A percentile compares a stretch with the other conserved stretches of the same genome.
These are phyloP conservation scores for Brenthis ino DNA, from an alignment of 2,888 invertebrate genomes.

Conservation along the genomic window DNA sequence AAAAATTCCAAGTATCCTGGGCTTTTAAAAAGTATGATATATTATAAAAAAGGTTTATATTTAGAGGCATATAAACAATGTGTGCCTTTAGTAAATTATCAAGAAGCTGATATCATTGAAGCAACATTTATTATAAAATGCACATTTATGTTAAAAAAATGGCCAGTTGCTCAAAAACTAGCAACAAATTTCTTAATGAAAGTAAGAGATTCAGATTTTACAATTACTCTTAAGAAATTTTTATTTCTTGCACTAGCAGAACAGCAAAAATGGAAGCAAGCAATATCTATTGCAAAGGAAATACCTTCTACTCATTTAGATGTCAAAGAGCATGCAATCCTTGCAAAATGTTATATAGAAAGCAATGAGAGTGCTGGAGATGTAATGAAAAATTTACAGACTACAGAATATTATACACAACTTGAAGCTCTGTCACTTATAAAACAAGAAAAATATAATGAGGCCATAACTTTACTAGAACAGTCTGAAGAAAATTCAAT, in stretches of 20 bases:
- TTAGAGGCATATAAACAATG: slow-evolving; percentile 79
- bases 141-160: slow-evolving; percentile 68
- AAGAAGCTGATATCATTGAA: slow-evolving; percentile 64
- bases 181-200: slow-evolving; percentile 66
- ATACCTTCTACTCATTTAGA: slow-evolving; percentile 54
- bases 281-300: slow-evolving; percentile 61
- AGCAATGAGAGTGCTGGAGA: slow-evolving; percentile 53
- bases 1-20: slow-evolving; percentile 83
- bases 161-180: slow-evolving; percentile 69
- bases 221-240: slow-evolving; percentile 54
- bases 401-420: slow-evolving; percentile 59
- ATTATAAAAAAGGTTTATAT: slow-evolving; percentile 76
- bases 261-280: slow-evolving; percentile 80
- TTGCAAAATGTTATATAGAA: slow-evolving; percentile 70
- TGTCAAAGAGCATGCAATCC: slow-evolving; percentile 54
- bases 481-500: slow-evolving; percentile 67
- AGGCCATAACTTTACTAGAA: slow-evolving; percentile 81
- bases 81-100: slow-evolving; percentile 70
- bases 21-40: slow-evolving; percentile 83
- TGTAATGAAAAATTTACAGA: slow-evolving; percentile 56
- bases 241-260: slow-evolving; percentile 62
- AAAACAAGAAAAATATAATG: slow-evolving; percentile 74
- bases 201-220: slow-evolving; percentile 58
- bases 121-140: slow-evolving; percentile 68
- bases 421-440: slow-evolving; percentile 77